Evolutionary conservation across 1,140 invertebrate genomes (phyloP), one percentile per base, ranked within the genome.

Genomic region (Drosophila miranda): DNA sequence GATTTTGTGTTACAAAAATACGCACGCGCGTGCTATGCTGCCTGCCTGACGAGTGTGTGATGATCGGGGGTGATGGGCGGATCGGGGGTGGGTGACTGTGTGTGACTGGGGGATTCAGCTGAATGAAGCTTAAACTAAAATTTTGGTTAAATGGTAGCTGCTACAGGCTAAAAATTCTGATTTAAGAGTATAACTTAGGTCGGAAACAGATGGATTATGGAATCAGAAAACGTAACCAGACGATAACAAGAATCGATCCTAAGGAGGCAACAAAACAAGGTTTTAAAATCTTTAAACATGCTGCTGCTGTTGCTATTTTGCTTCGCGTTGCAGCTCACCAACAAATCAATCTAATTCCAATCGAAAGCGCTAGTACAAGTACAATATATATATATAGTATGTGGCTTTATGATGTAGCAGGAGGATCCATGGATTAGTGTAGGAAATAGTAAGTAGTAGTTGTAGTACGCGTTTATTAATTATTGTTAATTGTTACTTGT

Each of bases 401-500:
- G 34, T 38, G 11, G 34, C 8, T 34, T 34, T 34, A 34, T 3
- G 30, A 34, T 26, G 30, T 34, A 11, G 9, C 30, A 34, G 30
- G 9, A 34, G 3, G 30, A 4, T 34, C 9, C 11, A 38, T 5
- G 11, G 34, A 11, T 38, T 38, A 38, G 11, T 13, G 9, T 13
- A 38, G 34, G 3, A 5, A 13, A 4, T 34, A 7, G 28, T 30
- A 28, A 77, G 30, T 73, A 78, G 54, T 64, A 52, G 30, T 52
- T 61, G 61, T 83, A 58, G 53, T 86, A 64, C 64, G 34, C 34
- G 68, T 70, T 62, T 76, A 72, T 84, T 80, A 80, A 80, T 80
- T 81, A 76, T 80, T 84, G 72, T 84, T 86, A 80, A 44, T 79
- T 38, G 34, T 38, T 38, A 38, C 73, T 80, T 84, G 81, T 84